Conservation (phyloP, 92 coral and sea anemone species). For the Phenganax subtilis region DNA sequence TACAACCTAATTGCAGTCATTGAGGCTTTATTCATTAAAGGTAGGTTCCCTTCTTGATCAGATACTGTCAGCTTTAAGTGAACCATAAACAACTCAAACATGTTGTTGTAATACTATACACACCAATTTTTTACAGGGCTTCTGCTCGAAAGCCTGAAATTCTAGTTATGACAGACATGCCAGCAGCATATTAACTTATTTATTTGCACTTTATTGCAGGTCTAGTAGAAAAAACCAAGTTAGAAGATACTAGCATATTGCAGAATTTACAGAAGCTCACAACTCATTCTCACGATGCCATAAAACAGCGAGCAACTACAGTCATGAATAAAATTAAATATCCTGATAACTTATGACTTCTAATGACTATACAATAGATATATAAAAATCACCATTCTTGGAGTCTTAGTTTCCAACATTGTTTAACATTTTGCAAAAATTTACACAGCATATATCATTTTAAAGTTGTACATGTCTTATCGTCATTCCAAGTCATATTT, state of each 20-base stretch:
- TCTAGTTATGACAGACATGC: not conserved
- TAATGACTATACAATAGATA: not conserved
- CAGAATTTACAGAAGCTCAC: constrained; percentile 61
- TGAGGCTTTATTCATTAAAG: constrained; percentile 67
- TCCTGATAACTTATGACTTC: not conserved
- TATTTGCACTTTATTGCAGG: constrained; percentile 7
- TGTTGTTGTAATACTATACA: too few relatives aligned
- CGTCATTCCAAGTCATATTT: not conserved
- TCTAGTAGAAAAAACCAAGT: constrained; percentile 20
- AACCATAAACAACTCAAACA: too few relatives aligned
- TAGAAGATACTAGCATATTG: constrained; percentile 31
- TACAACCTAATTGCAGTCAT: constrained; percentile 88
- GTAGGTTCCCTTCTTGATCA: constrained; percentile 36
- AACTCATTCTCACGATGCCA: constrained; percentile 62
- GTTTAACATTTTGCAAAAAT: not conserved
- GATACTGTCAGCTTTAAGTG: not conserved
- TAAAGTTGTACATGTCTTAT: not conserved
- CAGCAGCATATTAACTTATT: not conserved
- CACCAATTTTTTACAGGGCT: too few relatives aligned
- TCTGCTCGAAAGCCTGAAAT: too few relatives aligned
- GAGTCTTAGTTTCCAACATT: not conserved
- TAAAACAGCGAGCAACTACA: constrained; percentile 80
- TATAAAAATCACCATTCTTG: not conserved
- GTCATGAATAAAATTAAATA: constrained; percentile 74
- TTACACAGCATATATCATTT: not conserved